Percentiles rank a stretch among this genome's conserved stretches.
These are phyloP conservation scores for Dynastes grantii DNA, from an alignment of 2,888 invertebrate species.

Conservation along the genomic window DNA sequence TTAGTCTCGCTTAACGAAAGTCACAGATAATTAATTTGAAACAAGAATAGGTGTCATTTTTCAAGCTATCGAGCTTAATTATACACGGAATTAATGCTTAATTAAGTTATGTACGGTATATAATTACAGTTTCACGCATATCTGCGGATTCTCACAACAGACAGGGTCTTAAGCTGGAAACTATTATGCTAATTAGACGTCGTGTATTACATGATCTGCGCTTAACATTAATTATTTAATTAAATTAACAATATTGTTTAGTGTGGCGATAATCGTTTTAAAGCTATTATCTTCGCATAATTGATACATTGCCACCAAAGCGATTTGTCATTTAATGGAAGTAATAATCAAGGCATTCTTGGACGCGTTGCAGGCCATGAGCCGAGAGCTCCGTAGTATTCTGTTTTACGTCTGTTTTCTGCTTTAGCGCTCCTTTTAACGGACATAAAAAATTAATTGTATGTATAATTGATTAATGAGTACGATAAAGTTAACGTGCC, in stretches of 20 bases:
- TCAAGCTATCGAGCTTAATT: conserved; percentile 37
- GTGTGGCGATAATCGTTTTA: conserved; percentile 41
- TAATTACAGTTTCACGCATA: conserved; percentile 48
- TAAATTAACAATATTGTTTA: conserved; percentile 48
- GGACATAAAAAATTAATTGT: conserved; percentile 5
- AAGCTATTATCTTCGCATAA: conserved; percentile 34
- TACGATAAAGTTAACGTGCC: conserved; percentile 23
- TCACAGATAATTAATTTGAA: too few species aligned
- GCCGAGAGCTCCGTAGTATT: not conserved
- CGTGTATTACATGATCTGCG: conserved; percentile 39
- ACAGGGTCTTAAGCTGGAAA: conserved; percentile 19
- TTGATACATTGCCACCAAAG: conserved; percentile 34
- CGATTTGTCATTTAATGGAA: conserved; percentile 26
- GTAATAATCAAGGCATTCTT: conserved; percentile 28
- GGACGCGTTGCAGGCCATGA: conserved; percentile 1
- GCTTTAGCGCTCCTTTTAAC: not conserved
- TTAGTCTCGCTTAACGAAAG: too few species aligned
- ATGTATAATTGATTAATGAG: conserved; percentile 32
- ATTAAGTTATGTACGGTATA: conserved; percentile 44
- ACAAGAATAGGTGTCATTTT: not conserved
- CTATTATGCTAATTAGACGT: conserved; percentile 47
- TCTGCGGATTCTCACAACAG: conserved; percentile 36
- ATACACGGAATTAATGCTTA: conserved; percentile 30
- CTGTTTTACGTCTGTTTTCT: not conserved
- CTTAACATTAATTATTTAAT: conserved; percentile 48